phyloP scores from a whole-genome alignment of 2,888 invertebrate species.

The Caenorhabditis imperialis region DNA sequence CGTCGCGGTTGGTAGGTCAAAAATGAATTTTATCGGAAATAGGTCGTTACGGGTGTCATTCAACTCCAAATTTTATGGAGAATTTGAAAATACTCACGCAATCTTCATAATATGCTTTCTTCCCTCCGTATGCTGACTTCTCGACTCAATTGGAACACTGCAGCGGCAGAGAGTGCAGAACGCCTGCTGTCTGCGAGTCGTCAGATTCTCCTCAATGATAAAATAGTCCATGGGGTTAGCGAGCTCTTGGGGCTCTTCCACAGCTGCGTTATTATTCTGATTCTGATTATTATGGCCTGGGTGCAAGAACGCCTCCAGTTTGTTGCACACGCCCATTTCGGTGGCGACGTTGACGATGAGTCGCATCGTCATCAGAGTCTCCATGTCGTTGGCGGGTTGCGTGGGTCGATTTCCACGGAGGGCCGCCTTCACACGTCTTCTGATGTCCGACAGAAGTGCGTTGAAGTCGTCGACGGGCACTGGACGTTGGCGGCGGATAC shows the following conservation, averaged over 20 bases:
- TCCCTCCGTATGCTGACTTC: constrained; percentile 14
- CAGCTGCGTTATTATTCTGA: too few relatives aligned
- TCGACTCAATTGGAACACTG: constrained; percentile 7
- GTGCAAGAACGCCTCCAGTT: background rate
- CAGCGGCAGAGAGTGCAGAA: constrained; percentile 23
- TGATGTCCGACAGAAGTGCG: constrained; percentile 13
- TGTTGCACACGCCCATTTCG: constrained; percentile 28
- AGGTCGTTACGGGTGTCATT: too few relatives aligned
- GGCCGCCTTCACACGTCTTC: constrained; percentile 30
- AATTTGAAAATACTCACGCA: constrained; percentile 4
- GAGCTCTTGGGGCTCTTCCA: too few relatives aligned
- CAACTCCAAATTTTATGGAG: too few relatives aligned
- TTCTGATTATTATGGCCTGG: background rate
- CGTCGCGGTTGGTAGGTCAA: too few relatives aligned
- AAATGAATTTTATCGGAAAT: too few relatives aligned
- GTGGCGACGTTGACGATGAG: constrained; percentile 35
- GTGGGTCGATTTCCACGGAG: constrained; percentile 8
- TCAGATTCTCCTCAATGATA: too few relatives aligned
- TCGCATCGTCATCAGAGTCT: constrained; percentile 19
- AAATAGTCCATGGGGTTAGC: too few relatives aligned
- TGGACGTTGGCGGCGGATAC: constrained; percentile 27
- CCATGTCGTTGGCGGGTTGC: constrained; percentile 6
- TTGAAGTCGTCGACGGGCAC: constrained; percentile 16
- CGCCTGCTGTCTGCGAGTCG: too few relatives aligned
- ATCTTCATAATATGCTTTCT: constrained; percentile 6